Conservation (phyloP, 2,113 vertebrate species). For the human region DNA sequence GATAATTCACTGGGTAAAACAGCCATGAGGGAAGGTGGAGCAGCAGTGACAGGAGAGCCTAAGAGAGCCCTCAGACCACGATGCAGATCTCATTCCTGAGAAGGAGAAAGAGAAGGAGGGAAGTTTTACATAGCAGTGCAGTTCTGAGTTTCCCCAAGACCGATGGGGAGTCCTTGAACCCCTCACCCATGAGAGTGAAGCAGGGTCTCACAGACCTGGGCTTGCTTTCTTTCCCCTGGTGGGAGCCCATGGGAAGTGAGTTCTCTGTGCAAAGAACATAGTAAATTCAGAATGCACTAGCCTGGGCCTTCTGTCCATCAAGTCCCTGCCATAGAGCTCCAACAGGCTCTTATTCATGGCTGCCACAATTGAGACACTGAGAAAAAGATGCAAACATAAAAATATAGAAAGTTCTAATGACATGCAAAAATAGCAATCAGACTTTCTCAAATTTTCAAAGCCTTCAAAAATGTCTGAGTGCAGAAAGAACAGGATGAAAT, state of each 20-base stretch:
- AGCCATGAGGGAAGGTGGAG: background rate
- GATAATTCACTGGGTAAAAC: background rate
- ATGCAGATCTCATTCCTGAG: background rate
- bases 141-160: background rate
- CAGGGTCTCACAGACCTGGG: background rate
- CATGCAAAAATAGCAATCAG: background rate
- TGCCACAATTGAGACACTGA: background rate
- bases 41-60: background rate
- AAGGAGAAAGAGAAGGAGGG: background rate
- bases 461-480: background rate
- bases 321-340: too few species aligned
- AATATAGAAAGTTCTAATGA: background rate
- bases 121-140: background rate
- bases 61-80: background rate
- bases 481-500: background rate
- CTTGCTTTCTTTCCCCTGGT: background rate
- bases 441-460: background rate
- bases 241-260: accelerated
- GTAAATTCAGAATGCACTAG: background rate
- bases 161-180: background rate
- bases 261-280: background rate
- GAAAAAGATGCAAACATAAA: background rate
- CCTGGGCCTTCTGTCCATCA: too few species aligned
- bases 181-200: background rate
- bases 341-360: background rate